phyloP scores from a whole-genome alignment of 2,888 invertebrate genomes.

The Cerceris ruficornis region DNA sequence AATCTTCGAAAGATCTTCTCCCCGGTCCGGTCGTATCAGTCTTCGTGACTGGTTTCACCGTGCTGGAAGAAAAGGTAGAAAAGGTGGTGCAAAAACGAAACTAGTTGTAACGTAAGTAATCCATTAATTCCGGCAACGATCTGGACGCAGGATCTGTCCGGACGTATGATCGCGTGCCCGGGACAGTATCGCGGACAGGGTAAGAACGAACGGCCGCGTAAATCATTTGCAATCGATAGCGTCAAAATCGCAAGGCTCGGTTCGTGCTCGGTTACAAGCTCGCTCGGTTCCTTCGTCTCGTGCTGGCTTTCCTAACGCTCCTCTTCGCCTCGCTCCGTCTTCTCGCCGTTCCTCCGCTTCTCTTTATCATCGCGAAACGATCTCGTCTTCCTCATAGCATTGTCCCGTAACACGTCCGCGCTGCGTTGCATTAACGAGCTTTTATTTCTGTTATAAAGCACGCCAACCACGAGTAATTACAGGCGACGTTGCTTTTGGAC shows the following conservation, averaged over 20 bases:
- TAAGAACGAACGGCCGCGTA: conserved; percentile 30
- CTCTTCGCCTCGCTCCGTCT: conserved; percentile 15
- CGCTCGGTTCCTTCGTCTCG: neutral
- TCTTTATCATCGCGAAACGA: conserved; percentile 59
- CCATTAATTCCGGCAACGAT: conserved; percentile 48
- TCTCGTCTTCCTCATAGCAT: conserved; percentile 67
- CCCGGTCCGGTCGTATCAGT: conserved; percentile 15
- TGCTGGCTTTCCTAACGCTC: neutral
- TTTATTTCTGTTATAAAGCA: conserved; percentile 20
- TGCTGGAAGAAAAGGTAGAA: conserved; percentile 1
- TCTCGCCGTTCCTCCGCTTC: conserved; percentile 16
- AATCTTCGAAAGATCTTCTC: conserved; percentile 3
- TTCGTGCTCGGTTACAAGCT: conserved; percentile 35
- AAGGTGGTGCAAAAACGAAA: conserved; percentile 1
- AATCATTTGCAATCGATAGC: conserved; percentile 62
- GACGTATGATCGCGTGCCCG: conserved; percentile 39
- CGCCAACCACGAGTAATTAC: conserved; percentile 25
- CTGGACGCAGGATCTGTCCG: conserved; percentile 18
- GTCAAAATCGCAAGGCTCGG: conserved; percentile 49
- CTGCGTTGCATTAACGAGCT: conserved; percentile 57
- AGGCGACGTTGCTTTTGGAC: neutral
- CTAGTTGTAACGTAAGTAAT: conserved; percentile 36
- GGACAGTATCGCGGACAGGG: conserved; percentile 25
- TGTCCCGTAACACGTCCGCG: conserved; percentile 63
- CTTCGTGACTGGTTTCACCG: conserved; percentile 32